Base-by-base conservation (phyloP, 2,797 vertebrate species). In the Poecilia gillii region DNA sequence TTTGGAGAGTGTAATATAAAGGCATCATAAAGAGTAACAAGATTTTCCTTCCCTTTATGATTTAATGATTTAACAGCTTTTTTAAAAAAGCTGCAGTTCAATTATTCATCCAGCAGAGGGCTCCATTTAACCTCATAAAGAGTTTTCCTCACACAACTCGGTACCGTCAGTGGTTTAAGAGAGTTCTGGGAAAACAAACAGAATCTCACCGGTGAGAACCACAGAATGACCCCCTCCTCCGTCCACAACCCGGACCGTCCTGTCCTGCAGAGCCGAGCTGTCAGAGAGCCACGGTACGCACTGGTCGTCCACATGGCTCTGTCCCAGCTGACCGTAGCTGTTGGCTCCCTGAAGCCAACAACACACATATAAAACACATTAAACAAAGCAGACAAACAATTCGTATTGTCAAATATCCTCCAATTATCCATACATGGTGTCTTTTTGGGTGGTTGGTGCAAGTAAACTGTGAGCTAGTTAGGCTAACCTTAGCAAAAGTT, bases 241-340 rank as follows among this genome's bases (percentile, higher is more conserved):
- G 2, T 88, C 80, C 57, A 99, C 79, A 14, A 75, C 84, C 80
- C 83, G 92, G 72, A 97, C 53, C 3, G 83, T 79, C 45, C 39
- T 47, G 53, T 71, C 73, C 46, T 78, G 91, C 0, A 92, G 88
- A 81, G 91, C 89, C 31, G 90, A 92, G 76, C 82, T 87, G 66
- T 91, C 86, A 78, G 95, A 90, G 1, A 81, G 73, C 90, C 91
- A 91, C 18, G 98, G 97, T 72, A 87, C 80, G 9, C 93, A 59
- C 76, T 92, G 92, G 90, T 99, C 98, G 80, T 97, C 96, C 75
- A 84, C 95, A 93, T 97, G 94, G 59, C 96, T 96, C 84, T 96
- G 96, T 31, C 97, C 97, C 87, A 99, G 96, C 70, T 99, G 98
- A 23, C 98, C 98, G 36, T 97, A 97, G 91, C 97, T 98, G 93